phyloP scores from a whole-genome alignment of 2,113 vertebrate species.

The Sceloporus undulatus region DNA sequence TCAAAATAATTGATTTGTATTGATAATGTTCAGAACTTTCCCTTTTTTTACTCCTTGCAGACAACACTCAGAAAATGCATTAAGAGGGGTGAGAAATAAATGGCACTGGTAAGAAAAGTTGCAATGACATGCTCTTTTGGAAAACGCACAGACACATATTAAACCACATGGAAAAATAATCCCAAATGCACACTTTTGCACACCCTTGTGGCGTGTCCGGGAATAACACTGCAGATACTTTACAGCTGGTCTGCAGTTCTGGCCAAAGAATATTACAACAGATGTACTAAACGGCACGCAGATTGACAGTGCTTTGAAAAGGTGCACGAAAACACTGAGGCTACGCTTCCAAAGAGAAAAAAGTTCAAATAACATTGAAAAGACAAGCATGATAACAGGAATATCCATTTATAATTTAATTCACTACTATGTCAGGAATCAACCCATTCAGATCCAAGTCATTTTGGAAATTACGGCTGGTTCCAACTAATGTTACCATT shows the following conservation, averaged over 20 bases:
- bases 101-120: slow-evolving; percentile 32
- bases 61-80: slow-evolving; percentile 54
- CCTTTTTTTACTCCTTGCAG: slow-evolving; percentile 51
- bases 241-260: neutral
- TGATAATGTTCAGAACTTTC: slow-evolving; percentile 31
- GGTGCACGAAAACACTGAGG: neutral
- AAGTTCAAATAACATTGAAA: accelerated
- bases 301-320: neutral
- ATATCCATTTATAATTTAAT: neutral
- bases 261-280: neutral
- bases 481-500: neutral
- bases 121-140: slow-evolving; percentile 19
- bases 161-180: slow-evolving; percentile 40
- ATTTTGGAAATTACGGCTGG: slow-evolving; percentile 13
- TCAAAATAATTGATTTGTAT: slow-evolving; percentile 38
- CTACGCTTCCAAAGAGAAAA: neutral
- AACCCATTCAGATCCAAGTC: neutral
- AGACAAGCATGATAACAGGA: neutral
- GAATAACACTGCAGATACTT: slow-evolving; percentile 27
- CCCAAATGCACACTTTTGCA: slow-evolving; percentile 54
- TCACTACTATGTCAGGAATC: neutral
- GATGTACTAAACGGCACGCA: neutral
- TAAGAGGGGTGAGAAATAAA: slow-evolving; percentile 15
- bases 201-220: slow-evolving; percentile 66
- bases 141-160: neutral